Base-by-base conservation (phyloP, 2,888 invertebrate genomes). In the Lypha dubia region DNA sequence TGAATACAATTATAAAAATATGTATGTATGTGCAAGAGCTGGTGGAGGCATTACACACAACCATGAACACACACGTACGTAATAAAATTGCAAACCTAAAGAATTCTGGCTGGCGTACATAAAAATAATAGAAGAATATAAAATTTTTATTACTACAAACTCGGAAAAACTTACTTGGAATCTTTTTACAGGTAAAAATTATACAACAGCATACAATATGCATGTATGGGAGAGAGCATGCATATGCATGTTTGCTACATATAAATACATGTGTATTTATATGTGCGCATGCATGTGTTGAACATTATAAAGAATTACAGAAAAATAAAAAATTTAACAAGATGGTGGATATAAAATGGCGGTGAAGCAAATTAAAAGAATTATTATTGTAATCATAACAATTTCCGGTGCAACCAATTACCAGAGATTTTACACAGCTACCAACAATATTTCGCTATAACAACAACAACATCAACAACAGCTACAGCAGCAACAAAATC, bases 341-440 rank as follows among this genome's bases (percentile, higher is more conserved):
- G 17, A 63, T 70, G 75, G 41, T 76, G 74, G 51, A 49, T 80
- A 53, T 70, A 49, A 74, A 84, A 81, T 84, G 74, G 77, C 65
- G 81, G 84, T 79, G 68, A 84, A 75, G 77, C 81, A 84, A 85
- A 83, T 85, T 84, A 87, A 85, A 85, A 83, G 84, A 86, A 82
- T 87, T 86, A 85, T 87, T 86, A 84, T 86, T 86, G 87, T 85
- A 86, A 87, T 86, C 86, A 86, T 87, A 86, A 84, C 84, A 84
- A 86, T 86, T 86, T 86, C 86, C 85, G 85, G 77, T 83, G 85
- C 84, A 86, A 87, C 86, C 87, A 87, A 87, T 87, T 86, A 86
- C 74, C 70, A 84, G 53, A 82, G 82, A 81, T 73, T 82, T 83
- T 79, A 44, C 75, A 53, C 74, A 58, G 38, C 56, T 32, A 65